phyloP scores from a whole-genome alignment of 2,888 invertebrate genomes.

The Gastracanthus pulcherrimus region DNA sequence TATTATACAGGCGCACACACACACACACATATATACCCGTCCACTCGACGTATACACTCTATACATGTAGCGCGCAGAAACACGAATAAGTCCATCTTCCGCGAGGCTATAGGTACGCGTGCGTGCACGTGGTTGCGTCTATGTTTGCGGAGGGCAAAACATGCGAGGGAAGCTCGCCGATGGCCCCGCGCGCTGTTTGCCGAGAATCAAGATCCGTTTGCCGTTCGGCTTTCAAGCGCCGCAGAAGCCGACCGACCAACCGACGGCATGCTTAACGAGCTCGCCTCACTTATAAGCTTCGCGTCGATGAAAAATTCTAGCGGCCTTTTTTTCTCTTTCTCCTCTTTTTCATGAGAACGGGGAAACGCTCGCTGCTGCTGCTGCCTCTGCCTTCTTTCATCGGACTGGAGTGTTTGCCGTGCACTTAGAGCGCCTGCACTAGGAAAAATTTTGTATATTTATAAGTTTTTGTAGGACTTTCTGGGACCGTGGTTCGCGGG shows the following conservation, averaged over 20 bases:
- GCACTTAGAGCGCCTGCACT: conserved; percentile 23
- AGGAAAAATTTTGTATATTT: conserved; percentile 17
- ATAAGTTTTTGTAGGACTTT: conserved; percentile 9
- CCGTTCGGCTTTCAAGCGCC: neutral
- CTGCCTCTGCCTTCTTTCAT: neutral
- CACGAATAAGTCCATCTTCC: too few species aligned
- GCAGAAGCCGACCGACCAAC: too few species aligned
- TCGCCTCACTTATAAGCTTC: too few species aligned
- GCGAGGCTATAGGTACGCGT: neutral
- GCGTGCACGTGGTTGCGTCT: neutral
- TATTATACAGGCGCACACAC: neutral
- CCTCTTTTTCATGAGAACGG: neutral
- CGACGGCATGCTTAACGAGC: too few species aligned
- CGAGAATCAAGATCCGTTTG: neutral
- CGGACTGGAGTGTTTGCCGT: conserved; percentile 8
- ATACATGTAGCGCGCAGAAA: too few species aligned
- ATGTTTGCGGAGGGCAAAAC: conserved; percentile 1
- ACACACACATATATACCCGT: neutral
- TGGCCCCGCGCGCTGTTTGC: neutral
- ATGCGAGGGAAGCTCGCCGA: neutral
- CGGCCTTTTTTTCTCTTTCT: neutral
- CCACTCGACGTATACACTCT: too few species aligned
- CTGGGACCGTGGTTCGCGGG: too few species aligned
- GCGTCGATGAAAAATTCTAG: neutral
- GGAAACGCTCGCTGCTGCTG: too few species aligned